Evolutionary conservation across 2,888 invertebrate genomes (phyloP).

Genomic region (Hymenopus coronatus): DNA sequence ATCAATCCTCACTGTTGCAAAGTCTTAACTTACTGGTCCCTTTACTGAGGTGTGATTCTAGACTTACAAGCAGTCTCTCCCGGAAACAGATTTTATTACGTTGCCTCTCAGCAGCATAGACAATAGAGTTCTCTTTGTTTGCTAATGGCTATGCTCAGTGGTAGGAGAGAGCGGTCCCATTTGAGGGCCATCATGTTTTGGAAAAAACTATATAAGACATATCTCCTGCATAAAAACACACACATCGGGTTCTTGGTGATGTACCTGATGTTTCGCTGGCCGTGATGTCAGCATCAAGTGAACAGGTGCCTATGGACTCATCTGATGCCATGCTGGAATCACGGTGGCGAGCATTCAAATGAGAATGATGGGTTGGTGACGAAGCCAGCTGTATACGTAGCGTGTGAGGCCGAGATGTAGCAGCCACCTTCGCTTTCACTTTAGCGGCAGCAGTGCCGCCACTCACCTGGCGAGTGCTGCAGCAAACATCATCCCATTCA

Average conservation of each 20-base stretch:
- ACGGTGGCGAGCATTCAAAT: background rate
- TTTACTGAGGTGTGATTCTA: too few species aligned
- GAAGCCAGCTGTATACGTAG: conserved; percentile 17
- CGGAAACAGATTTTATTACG: too few species aligned
- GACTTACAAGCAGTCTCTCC: too few species aligned
- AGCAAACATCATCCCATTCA: conserved; percentile 9
- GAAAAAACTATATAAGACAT: too few species aligned
- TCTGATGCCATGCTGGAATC: conserved; percentile 44
- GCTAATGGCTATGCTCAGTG: too few species aligned
- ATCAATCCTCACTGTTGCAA: too few species aligned
- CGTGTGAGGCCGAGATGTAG: conserved; percentile 20
- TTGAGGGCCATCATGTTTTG: too few species aligned
- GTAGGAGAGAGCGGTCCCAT: too few species aligned
- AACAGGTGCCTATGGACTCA: conserved; percentile 85
- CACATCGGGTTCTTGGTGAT: background rate
- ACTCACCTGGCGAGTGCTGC: conserved; percentile 17
- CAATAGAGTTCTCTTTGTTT: too few species aligned
- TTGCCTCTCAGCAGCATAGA: too few species aligned
- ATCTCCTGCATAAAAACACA: too few species aligned
- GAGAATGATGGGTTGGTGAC: background rate
- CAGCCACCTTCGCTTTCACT: conserved; percentile 20
- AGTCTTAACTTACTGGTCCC: too few species aligned
- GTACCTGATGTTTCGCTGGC: conserved; percentile 37
- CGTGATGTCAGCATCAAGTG: conserved; percentile 74
- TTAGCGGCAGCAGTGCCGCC: conserved; percentile 17